phyloP scores from a whole-genome alignment of 2,888 invertebrate genomes.

The Slavum lentiscoides region DNA sequence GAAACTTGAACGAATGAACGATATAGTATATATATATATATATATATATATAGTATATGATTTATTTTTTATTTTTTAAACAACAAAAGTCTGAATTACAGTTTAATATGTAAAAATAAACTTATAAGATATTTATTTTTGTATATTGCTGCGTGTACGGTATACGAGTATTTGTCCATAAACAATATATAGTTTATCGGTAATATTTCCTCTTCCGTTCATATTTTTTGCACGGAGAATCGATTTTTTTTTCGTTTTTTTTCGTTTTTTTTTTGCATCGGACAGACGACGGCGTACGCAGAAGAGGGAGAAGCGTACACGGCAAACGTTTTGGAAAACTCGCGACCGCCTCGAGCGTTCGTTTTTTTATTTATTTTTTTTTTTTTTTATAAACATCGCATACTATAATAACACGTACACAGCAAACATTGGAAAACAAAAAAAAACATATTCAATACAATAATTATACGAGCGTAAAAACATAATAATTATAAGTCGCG shows the following conservation, averaged over 20 bases:
- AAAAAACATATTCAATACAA: neutral
- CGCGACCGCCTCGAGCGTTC: neutral
- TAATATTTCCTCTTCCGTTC: constrained; percentile 17
- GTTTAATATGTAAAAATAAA: constrained; percentile 28
- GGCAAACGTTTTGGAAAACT: constrained; percentile 17
- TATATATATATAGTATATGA: constrained; percentile 1
- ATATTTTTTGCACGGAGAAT: neutral
- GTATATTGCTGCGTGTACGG: neutral
- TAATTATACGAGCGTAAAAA: neutral
- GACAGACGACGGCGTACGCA: neutral
- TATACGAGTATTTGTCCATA: neutral
- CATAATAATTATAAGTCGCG: neutral
- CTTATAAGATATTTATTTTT: constrained; percentile 16
- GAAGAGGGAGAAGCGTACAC: neutral
- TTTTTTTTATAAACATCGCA: neutral
- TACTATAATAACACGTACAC: neutral
- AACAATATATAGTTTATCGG: constrained; percentile 13
- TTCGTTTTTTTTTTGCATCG: neutral
- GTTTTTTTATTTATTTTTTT: neutral
- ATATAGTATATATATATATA: constrained; percentile 3
- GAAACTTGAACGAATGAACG: constrained; percentile 6
- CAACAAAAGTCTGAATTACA: constrained; percentile 5
- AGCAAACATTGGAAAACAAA: constrained; percentile 8
- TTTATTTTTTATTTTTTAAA: constrained; percentile 4
- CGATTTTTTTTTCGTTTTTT: neutral